A percentile compares a stretch with the other conserved stretches of the same genome.
phyloP scores from a whole-genome alignment of 2,888 invertebrate species.

The Allolobophora icterica region DNA sequence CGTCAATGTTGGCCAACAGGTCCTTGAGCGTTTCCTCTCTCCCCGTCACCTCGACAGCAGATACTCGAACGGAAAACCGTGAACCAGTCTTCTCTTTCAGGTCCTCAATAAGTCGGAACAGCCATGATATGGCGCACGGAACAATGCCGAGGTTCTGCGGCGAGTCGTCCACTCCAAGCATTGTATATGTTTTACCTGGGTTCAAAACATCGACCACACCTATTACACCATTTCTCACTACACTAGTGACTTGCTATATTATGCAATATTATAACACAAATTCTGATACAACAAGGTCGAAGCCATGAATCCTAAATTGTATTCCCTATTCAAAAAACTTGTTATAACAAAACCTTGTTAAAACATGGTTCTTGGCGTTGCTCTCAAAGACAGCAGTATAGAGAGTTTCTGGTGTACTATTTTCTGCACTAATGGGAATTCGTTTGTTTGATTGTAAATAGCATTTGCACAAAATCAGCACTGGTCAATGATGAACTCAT shows the following conservation, averaged over 20 bases:
- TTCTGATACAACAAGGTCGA: neutral
- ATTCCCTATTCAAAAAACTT: neutral
- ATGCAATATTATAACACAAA: neutral
- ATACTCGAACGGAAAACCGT: conserved; percentile 86
- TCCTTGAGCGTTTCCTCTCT: conserved; percentile 86
- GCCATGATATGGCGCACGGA: conserved; percentile 92
- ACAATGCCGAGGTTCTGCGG: conserved; percentile 82
- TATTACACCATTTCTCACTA: neutral
- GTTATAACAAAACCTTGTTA: neutral
- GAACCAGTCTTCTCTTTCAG: conserved; percentile 90
- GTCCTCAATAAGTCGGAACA: conserved; percentile 90
- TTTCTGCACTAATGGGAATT: neutral
- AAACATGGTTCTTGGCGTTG: neutral
- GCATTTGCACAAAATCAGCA: neutral
- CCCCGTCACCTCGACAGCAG: conserved; percentile 90
- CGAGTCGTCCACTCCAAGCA: conserved; percentile 67
- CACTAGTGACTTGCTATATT: neutral
- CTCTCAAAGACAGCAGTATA: neutral
- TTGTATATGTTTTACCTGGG: conserved; percentile 67
- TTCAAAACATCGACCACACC: neutral
- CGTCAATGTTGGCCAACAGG: conserved; percentile 84
- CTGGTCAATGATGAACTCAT: neutral
- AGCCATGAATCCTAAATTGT: neutral
- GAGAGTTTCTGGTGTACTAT: neutral
- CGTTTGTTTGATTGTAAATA: neutral